Conservation (phyloP, 2,113 vertebrate species). For the Embiotoca jacksoni region DNA sequence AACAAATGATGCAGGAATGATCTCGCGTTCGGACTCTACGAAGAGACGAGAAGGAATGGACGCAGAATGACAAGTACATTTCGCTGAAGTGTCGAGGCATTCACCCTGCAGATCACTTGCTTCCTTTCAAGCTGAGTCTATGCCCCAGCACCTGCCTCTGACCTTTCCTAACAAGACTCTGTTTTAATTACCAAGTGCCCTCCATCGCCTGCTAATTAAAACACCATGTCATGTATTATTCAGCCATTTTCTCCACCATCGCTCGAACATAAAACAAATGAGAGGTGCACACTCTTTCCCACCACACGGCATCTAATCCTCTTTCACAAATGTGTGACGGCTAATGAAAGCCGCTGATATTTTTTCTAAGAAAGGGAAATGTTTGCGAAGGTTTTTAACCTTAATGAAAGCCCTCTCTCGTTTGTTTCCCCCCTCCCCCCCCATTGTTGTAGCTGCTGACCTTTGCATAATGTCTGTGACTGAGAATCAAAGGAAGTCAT, state of each 20-base stretch:
- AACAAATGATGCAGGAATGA: slow-evolving; percentile 5
- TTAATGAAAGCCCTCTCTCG: slow-evolving; percentile 25
- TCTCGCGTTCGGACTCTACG: not conserved
- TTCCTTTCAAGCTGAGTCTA: slow-evolving; percentile 22
- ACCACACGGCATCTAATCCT: slow-evolving; percentile 40
- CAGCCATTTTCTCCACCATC: slow-evolving; percentile 50
- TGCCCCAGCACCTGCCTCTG: slow-evolving; percentile 24
- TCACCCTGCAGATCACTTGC: not conserved
- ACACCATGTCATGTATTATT: slow-evolving; percentile 67
- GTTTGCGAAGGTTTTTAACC: slow-evolving; percentile 49
- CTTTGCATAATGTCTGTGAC: slow-evolving; percentile 45
- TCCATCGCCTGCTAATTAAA: slow-evolving; percentile 62
- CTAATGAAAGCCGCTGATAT: slow-evolving; percentile 56
- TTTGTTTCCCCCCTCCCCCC: not conserved
- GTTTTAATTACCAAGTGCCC: slow-evolving; percentile 67
- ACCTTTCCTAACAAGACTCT: slow-evolving; percentile 57
- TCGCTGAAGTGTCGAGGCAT: not conserved
- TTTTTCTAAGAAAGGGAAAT: slow-evolving; percentile 37
- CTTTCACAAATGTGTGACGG: slow-evolving; percentile 36
- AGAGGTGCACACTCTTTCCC: slow-evolving; percentile 17
- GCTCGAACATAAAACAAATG: slow-evolving; percentile 44
- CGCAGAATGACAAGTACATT: not conserved
- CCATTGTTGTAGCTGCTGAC: slow-evolving; percentile 33
- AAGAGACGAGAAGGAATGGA: not conserved
- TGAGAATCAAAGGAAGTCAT: slow-evolving; percentile 43